These are phyloP conservation scores for Trachelipus rathkii DNA, from an alignment of 1,140 invertebrate species.

Conservation along the genomic window DNA sequence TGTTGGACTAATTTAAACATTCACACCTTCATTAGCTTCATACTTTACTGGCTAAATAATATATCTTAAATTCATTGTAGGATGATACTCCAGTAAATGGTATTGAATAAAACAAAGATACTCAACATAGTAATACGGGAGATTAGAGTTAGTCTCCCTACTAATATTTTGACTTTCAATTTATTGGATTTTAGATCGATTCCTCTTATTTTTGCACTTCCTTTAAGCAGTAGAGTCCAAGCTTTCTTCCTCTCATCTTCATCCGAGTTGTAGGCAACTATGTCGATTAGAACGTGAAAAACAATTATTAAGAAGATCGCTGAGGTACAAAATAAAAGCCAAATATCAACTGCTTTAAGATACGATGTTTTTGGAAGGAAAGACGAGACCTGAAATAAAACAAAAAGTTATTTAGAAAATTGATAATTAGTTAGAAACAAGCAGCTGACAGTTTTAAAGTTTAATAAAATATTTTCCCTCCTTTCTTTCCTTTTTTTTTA, in stretches of 20 bases:
- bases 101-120: neutral
- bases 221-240: neutral
- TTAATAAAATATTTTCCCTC: too few relatives aligned
- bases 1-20: too few relatives aligned
- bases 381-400: slow-evolving; percentile 11
- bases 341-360: slow-evolving; percentile 26
- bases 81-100: neutral
- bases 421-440: too few relatives aligned
- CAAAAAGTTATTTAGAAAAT: too few relatives aligned
- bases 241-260: neutral
- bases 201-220: neutral
- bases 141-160: neutral
- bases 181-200: neutral
- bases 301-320: slow-evolving; percentile 31
- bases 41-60: too few relatives aligned
- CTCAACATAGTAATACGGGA: neutral
- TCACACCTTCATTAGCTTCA: too few relatives aligned
- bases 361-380: slow-evolving; percentile 29
- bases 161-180: neutral
- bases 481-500: too few relatives aligned
- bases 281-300: slow-evolving; percentile 28
- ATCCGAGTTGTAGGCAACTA: neutral
- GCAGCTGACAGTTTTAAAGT: too few relatives aligned
- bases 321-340: slow-evolving; percentile 24
- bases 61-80: too few relatives aligned